A percentile compares a stretch with the other conserved stretches of the same genome.
phyloP scores from a whole-genome alignment of 1,140 invertebrate species.

The Eriosoma lanigerum region DNA sequence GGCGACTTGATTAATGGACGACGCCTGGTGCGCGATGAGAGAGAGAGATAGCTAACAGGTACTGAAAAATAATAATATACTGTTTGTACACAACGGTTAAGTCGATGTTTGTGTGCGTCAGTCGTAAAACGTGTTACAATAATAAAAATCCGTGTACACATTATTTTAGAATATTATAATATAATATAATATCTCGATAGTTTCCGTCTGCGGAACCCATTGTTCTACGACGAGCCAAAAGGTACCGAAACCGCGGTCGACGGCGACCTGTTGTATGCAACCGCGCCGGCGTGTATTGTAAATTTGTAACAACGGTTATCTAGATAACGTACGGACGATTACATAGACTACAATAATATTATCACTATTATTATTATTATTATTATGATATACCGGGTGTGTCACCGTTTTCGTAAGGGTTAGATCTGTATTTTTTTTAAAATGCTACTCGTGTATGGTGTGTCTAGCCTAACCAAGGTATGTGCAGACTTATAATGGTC shows the following conservation, averaged over 20 bases:
- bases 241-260: not conserved
- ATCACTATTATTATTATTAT: no score
- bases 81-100: not conserved
- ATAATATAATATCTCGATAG: not conserved
- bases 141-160: not conserved
- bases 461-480: no score
- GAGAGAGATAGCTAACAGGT: not conserved
- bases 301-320: no score
- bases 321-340: no score
- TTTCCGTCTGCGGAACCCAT: not conserved
- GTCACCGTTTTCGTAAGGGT: no score
- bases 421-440: no score
- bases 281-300: not conserved
- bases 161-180: not conserved
- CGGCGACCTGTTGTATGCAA: not conserved
- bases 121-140: not conserved
- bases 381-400: no score
- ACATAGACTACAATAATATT: no score
- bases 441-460: no score
- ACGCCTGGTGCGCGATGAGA: conserved; percentile 1
- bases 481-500: no score
- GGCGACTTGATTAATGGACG: conserved; percentile 47
- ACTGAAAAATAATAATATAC: not conserved
- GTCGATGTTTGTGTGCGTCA: not conserved
- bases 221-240: not conserved